Conservation (phyloP, 1,140 invertebrate species). For the Chlorops oryzae region DNA sequence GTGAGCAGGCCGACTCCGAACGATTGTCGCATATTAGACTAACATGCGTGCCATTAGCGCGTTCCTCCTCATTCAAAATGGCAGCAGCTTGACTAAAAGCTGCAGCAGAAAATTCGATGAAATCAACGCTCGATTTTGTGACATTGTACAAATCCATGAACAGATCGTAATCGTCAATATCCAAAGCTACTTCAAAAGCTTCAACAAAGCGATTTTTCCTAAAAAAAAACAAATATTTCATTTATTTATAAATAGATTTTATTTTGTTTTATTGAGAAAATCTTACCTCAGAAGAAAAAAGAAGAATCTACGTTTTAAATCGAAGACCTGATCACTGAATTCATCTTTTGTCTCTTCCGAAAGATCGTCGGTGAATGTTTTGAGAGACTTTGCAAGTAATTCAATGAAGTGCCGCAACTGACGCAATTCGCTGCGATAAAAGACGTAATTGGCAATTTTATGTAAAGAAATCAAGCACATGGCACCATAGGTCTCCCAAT, state of each 20-base stretch:
- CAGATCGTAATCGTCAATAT: slow-evolving; percentile 73
- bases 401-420: slow-evolving; percentile 59
- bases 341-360: slow-evolving; percentile 63
- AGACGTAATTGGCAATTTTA: slow-evolving; percentile 64
- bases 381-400: slow-evolving; percentile 64
- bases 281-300: slow-evolving; percentile 65
- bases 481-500: slow-evolving; percentile 67
- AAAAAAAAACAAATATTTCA: slow-evolving; percentile 11
- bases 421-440: slow-evolving; percentile 50
- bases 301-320: slow-evolving; percentile 71
- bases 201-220: slow-evolving; percentile 77
- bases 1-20: slow-evolving; percentile 40
- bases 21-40: slow-evolving; percentile 52
- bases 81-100: slow-evolving; percentile 68
- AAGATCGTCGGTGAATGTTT: slow-evolving; percentile 61
- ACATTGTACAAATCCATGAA: slow-evolving; percentile 81
- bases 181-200: slow-evolving; percentile 77
- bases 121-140: slow-evolving; percentile 61
- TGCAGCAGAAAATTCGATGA: slow-evolving; percentile 62
- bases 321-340: slow-evolving; percentile 65
- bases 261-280: neutral
- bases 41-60: slow-evolving; percentile 51
- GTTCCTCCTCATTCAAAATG: slow-evolving; percentile 49
- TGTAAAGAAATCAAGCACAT: slow-evolving; percentile 63
- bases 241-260: neutral